Base-by-base conservation (phyloP, 2,888 invertebrate genomes). In the Ormyrus pomaceus region DNA sequence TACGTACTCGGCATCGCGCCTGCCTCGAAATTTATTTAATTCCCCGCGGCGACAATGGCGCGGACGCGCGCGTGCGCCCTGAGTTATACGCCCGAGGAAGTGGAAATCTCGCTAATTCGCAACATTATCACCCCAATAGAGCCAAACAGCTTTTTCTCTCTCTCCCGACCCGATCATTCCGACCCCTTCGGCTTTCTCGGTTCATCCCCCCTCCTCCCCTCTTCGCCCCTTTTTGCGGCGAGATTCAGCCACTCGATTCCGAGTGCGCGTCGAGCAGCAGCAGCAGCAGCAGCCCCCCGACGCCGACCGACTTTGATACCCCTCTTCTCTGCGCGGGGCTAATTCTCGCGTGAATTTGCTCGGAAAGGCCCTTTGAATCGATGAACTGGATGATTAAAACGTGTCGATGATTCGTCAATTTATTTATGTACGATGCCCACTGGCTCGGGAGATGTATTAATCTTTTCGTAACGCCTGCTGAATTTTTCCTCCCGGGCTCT, bases 71-170 rank as follows among this genome's bases (percentile, higher is more conserved):
- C 50, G 19, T 8, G 10, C n/a, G 19, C 13, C 34, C 34, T 34
- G 34, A 34, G 34, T 34, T 55, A 53, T 10, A 62, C 56, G 13
- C 58, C 6, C 59, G 46, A 50, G 50, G 68, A 66, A 87, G 86
- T 87, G 86, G 87, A 88, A 88, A 88, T 88, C 88, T 87, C 86
- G 86, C 88, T 89, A 89, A 89, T 89, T 89, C 87, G 88, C 86
- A 87, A 87, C 87, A 89, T 89, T 89, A 89, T 89, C 88, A 87
- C 88, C 89, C 88, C 86, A 87, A 88, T 88, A 87, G 88, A 88
- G 84, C 46, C 34, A 71, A 76, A 74, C 56, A 53, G 53, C 55
- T 59, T 51, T 7, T 11, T 34, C 45, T 6, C 62, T 13, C 19
- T 53, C 61, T 74, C 19, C 58, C 34, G 34, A 34, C 34, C 34